Evolutionary conservation across 23 tunicate species (phyloP), one percentile per base, ranked within the genome.

Genomic region (Styela clava): DNA sequence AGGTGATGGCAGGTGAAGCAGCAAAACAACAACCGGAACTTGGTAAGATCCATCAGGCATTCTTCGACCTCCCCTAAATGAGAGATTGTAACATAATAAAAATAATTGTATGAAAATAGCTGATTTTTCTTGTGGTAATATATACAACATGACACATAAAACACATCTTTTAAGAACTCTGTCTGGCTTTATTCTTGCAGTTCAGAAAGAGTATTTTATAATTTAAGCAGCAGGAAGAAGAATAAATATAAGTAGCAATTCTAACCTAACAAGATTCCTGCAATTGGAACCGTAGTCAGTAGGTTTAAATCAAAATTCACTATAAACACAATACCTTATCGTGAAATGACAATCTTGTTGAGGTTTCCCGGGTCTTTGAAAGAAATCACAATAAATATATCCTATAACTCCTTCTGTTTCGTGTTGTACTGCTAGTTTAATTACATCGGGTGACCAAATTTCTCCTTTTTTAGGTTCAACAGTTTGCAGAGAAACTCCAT

Each of bases 291-390:
- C n/a, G n/a, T n/a, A n/a, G n/a, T n/a, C n/a, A n/a, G n/a, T n/a
- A n/a, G n/a, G n/a, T n/a, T n/a, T n/a, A n/a, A n/a, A n/a, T n/a
- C n/a, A n/a, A n/a, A n/a, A n/a, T 44, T 5, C 56, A 5, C 56
- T 44, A 44, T 12, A 44, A 44, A 44, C 7, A 7, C 7, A 44
- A 5, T 28, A 85, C 95, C 95, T 81, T 31, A 92, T 87, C 3
- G 98, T 94, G 80, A 94, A 94, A 52, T 94, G 98, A 65, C 98
- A 94, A 69, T 94, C 98, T 83, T 93, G 98, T 51, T 86, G 89
- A 2, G 98, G 92, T 44, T 93, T 93, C 26, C 89, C 93, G 3
- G 86, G 82, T 69, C 98, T 64, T 28, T 84, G 73, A 52, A 87
- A 93, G 70, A 93, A 88, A 52, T 93, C 98, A 51, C 98, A 93